phyloP scores from a whole-genome alignment of 2,888 invertebrate species.

The Congeria kusceri region DNA sequence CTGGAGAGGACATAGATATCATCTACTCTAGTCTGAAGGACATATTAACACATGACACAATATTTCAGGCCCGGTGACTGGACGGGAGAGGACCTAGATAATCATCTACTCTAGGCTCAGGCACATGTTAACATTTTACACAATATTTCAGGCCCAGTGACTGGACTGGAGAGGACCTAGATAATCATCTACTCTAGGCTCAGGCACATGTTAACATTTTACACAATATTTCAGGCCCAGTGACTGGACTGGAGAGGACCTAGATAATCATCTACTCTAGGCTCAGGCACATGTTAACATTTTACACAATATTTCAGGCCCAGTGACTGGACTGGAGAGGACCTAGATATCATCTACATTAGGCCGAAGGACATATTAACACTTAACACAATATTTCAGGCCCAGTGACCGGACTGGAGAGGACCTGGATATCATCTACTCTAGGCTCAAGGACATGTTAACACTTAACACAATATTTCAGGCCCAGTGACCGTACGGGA shows the following conservation, averaged over 20 bases:
- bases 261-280: constrained; percentile 89
- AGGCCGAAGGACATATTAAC: constrained; percentile 77
- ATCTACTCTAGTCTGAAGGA: constrained; percentile 87
- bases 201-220: no score
- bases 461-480: constrained; percentile 80
- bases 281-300: constrained; percentile 74
- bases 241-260: no score
- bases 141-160: constrained; percentile 59
- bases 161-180: no score
- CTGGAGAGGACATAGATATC: constrained; percentile 90
- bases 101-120: constrained; percentile 88
- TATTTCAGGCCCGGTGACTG: constrained; percentile 88
- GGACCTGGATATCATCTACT: constrained; percentile 90
- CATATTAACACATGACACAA: constrained; percentile 35
- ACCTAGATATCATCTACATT: constrained; percentile 90
- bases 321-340: constrained; percentile 90
- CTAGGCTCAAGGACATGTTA: no score
- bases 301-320: constrained; percentile 84
- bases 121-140: no score
- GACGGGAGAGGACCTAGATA: constrained; percentile 90
- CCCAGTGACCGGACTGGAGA: constrained; percentile 91
- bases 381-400: constrained; percentile 40
- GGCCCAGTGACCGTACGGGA: constrained; percentile 90
- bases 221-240: no score
- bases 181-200: no score